Conservation (phyloP, 1,140 invertebrate genomes). For the Varroa destructor region DNA sequence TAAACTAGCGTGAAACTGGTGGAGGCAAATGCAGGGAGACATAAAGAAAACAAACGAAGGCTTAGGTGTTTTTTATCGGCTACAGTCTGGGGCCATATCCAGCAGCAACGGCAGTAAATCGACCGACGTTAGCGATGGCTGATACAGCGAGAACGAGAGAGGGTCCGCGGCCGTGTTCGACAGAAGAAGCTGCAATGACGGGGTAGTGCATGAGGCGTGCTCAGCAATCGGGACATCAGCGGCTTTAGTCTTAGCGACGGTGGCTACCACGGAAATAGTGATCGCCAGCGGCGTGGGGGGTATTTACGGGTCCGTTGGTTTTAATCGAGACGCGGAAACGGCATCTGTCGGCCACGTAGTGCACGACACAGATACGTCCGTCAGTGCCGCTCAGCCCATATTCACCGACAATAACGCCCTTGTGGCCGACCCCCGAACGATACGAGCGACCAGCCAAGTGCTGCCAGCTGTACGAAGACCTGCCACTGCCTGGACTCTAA, state of each 20-base stretch:
- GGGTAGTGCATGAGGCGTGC: slow-evolving; percentile 8
- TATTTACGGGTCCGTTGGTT: slow-evolving; percentile 35
- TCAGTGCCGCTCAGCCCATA: slow-evolving; percentile 36
- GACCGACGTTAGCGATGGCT: background rate
- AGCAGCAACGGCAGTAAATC: no score
- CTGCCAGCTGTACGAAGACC: slow-evolving; percentile 37
- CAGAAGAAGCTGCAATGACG: background rate
- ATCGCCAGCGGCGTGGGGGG: slow-evolving; percentile 31
- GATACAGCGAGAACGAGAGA: background rate
- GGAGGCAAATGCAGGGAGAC: no score
- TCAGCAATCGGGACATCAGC: background rate
- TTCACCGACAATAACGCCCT: slow-evolving; percentile 35
- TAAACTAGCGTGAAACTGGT: no score
- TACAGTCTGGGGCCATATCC: no score
- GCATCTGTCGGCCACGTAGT: slow-evolving; percentile 37
- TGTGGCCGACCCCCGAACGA: slow-evolving; percentile 34
- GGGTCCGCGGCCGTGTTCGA: background rate
- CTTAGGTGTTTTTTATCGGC: no score
- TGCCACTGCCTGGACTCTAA: slow-evolving; percentile 35
- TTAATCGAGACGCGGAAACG: slow-evolving; percentile 36
- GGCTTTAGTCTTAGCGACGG: slow-evolving; percentile 9
- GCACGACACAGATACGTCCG: slow-evolving; percentile 36
- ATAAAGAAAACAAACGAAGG: no score
- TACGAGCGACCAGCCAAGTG: slow-evolving; percentile 38
- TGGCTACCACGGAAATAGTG: background rate